A percentile compares a stretch with the other conserved stretches of the same genome.
phyloP scores from a whole-genome alignment of 2,888 invertebrate genomes.

The Drosophila percnosoma region DNA sequence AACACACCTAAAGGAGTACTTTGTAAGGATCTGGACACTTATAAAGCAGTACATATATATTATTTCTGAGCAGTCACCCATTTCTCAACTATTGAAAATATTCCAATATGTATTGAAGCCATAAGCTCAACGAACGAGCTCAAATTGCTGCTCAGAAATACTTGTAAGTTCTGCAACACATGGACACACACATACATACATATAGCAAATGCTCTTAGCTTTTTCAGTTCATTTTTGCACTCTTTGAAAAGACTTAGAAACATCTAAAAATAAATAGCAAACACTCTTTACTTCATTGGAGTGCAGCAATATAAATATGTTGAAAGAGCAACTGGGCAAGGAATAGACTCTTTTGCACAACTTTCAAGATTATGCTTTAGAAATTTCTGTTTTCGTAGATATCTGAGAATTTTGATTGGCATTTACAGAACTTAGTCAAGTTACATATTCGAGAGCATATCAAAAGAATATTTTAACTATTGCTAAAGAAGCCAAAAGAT shows the following conservation, averaged over 20 bases:
- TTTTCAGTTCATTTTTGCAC: neutral
- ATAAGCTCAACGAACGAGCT: neutral
- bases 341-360: neutral
- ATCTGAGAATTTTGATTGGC: neutral
- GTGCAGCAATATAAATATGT: neutral
- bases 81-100: neutral
- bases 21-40: no score
- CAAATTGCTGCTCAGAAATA: neutral
- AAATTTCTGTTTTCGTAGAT: neutral
- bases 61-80: neutral
- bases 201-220: slow-evolving; percentile 1
- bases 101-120: no score
- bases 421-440: neutral
- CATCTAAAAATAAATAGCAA: neutral
- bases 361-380: neutral
- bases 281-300: neutral
- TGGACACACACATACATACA: neutral
- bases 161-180: neutral
- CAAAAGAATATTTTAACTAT: neutral
- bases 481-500: neutral
- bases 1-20: no score
- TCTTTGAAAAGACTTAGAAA: neutral
- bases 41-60: neutral
- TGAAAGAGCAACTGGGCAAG: neutral
- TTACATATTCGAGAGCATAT: neutral